Conservation (phyloP, 2,113 vertebrate genomes). For the Synodontis membranacea region DNA sequence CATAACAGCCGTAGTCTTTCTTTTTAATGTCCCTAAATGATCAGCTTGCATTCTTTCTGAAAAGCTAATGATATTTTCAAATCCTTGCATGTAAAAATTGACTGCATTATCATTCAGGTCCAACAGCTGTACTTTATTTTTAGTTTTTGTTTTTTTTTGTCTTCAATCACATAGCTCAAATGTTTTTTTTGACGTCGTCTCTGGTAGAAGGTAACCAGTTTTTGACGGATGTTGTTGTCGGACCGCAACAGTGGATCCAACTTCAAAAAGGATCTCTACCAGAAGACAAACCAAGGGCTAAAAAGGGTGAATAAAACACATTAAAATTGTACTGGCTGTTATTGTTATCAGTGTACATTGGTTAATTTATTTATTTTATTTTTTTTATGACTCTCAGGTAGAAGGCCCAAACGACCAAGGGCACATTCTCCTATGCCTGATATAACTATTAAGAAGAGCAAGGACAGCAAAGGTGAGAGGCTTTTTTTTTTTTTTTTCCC, state of each 20-base stretch:
- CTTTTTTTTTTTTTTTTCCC: background rate
- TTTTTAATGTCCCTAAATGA: background rate
- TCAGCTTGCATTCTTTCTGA: background rate
- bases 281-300: slow-evolving; percentile 81
- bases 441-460: slow-evolving; percentile 89
- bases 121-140: background rate
- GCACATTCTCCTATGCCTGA: slow-evolving; percentile 91
- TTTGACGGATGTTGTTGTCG: slow-evolving; percentile 84
- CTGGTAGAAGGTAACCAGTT: slow-evolving; percentile 83
- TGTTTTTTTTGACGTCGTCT: slow-evolving; percentile 68
- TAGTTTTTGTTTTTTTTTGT: slow-evolving; percentile 45
- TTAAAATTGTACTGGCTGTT: background rate
- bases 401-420: slow-evolving; percentile 79
- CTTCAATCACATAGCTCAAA: slow-evolving; percentile 63
- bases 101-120: background rate
- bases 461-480: slow-evolving; percentile 89
- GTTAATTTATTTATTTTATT: background rate
- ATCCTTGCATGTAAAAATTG: background rate
- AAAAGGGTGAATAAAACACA: slow-evolving; percentile 74
- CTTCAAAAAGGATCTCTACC: slow-evolving; percentile 68
- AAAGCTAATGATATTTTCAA: background rate
- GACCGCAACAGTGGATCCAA: slow-evolving; percentile 73
- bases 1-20: background rate
- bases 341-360: background rate
- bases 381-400: slow-evolving; percentile 74